Evolutionary conservation across 2,797 vertebrate species (phyloP), one percentile per base, ranked within the genome.

Genomic region (Phrynocephalus guinanensis): DNA sequence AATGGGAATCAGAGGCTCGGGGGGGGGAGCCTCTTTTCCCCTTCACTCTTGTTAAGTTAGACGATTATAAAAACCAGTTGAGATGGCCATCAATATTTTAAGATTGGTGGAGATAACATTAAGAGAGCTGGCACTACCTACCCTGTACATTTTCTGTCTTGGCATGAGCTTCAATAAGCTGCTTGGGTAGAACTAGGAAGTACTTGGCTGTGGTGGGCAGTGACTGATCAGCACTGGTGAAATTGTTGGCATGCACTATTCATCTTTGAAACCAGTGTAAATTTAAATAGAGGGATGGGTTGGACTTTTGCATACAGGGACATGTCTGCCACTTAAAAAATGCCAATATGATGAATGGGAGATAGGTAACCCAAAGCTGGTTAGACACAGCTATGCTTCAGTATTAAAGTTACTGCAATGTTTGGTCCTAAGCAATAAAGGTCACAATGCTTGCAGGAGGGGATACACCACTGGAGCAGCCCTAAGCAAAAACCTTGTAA

Each of bases 41-140:
- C n/a, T 67, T 75, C 30, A 70, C 44, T 60, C 13, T 82, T 26
- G 79, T 67, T 73, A 63, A 50, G n/a, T 86, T 63, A 86, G 33
- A 38, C 22, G 33, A 67, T 67, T 13, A 52, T 79, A 50, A 24
- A 66, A 84, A 76, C 11, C 60, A 30, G 6, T 63, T 11, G 26
- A 82, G 13, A 75, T 52, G 63, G 44, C 67, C 11, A 52, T 20
- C 30, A 68, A 5, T 6, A 30, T 79, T 79, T 88, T 72, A 71
- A 88, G 33, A 83, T 20, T 8, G 72, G 68, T 33, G 20, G 38
- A 68, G 72, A 13, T 76, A 50, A 76, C 38, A 67, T 38, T 76
- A n/a, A 73, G 26, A 78, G 50, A 24, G 60, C 66, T 30, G 16
- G 50, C 24, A 3, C 38, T 79, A 20, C n/a, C 38, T 48, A 68